Percentiles rank a stretch among this genome's conserved stretches.
These are phyloP conservation scores for Coreius guichenoti DNA, from an alignment of 2,797 vertebrate species.

Conservation along the genomic window DNA sequence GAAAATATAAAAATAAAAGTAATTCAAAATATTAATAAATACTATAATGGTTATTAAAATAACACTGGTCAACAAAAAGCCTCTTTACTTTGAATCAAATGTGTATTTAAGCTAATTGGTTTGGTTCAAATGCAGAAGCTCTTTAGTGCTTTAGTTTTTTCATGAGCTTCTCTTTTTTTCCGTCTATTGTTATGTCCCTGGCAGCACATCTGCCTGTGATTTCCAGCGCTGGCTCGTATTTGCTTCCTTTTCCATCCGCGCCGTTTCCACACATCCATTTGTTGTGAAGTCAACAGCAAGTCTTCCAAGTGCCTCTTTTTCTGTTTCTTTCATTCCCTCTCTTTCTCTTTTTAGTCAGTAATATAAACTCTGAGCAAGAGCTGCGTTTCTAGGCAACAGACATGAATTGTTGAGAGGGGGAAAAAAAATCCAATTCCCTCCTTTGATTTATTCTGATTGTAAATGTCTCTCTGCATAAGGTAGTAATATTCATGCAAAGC, in stretches of 20 bases:
- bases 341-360: slow-evolving; percentile 18
- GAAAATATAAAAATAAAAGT: background rate
- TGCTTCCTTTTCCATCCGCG: slow-evolving; percentile 17
- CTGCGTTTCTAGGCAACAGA: slow-evolving; percentile 48
- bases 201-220: slow-evolving; percentile 66
- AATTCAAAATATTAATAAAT: background rate
- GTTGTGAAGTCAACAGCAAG: slow-evolving; percentile 21
- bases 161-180: background rate
- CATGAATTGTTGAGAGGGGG: slow-evolving; percentile 1
- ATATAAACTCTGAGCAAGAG: background rate
- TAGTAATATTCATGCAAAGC: background rate
- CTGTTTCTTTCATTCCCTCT: background rate
- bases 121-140: background rate
- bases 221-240: slow-evolving; percentile 62
- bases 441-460: background rate
- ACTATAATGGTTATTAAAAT: background rate
- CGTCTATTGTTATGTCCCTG: slow-evolving; percentile 24
- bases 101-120: background rate
- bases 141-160: background rate
- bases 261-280: slow-evolving; percentile 16
- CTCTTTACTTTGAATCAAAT: background rate
- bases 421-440: background rate
- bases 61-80: background rate
- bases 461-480: slow-evolving; percentile 15
- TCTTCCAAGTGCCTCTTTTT: slow-evolving; percentile 10